These are phyloP conservation scores for Aythya baeri DNA, from an alignment of 2,113 vertebrate species.

Conservation along the genomic window DNA sequence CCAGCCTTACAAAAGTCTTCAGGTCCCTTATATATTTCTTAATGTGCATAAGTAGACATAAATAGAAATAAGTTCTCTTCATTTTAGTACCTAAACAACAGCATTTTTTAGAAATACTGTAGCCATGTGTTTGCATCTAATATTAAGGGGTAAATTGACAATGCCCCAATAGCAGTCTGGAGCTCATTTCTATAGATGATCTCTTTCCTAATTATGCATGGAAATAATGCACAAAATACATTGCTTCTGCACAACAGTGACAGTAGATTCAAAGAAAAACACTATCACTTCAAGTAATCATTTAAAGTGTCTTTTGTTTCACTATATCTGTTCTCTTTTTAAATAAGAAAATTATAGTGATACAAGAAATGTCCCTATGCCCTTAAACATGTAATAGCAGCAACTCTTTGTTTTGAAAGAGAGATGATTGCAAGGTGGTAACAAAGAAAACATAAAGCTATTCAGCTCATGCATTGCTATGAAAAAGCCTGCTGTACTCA, in stretches of 20 bases:
- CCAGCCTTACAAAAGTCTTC: neutral
- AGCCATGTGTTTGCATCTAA: neutral
- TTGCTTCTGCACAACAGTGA: neutral
- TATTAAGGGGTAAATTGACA: neutral
- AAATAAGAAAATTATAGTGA: neutral
- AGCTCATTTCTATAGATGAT: neutral
- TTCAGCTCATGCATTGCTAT: neutral
- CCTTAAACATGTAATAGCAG: neutral
- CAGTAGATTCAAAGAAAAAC: neutral
- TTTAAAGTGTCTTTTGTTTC: neutral
- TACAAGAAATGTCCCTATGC: neutral
- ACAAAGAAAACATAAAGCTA: neutral
- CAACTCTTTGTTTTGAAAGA: neutral
- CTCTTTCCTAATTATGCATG: neutral
- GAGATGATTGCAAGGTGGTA: neutral
- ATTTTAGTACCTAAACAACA: neutral
- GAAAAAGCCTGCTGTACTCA: neutral
- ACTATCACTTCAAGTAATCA: neutral
- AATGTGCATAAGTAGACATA: neutral
- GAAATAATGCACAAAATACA: constrained; percentile 2
- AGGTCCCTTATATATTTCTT: neutral
- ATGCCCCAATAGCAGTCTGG: neutral
- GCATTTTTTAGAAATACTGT: neutral
- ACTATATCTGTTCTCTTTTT: neutral
- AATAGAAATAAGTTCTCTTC: neutral